phyloP scores from a whole-genome alignment of 2,113 vertebrate genomes.

The Vulpes vulpes region DNA sequence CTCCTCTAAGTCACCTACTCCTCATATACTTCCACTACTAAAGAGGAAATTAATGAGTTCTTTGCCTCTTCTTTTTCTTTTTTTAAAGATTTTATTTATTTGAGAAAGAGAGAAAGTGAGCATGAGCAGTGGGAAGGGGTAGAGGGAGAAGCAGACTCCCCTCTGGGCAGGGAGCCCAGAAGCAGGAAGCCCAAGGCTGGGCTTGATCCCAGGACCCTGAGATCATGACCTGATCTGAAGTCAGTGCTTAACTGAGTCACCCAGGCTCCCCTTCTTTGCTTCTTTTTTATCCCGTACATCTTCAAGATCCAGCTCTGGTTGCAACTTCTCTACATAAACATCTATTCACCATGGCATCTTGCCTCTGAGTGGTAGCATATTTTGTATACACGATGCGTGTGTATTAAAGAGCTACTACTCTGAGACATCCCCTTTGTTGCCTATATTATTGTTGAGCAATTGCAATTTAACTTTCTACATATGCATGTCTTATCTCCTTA shows the following conservation, averaged over 20 bases:
- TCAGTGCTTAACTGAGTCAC: background rate
- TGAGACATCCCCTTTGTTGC: background rate
- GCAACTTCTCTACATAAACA: background rate
- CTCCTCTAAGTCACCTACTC: background rate
- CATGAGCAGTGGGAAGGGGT: background rate
- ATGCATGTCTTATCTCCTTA: background rate
- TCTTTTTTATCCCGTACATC: background rate
- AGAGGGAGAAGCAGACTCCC: background rate
- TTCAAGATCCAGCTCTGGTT: background rate
- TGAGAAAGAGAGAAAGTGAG: background rate
- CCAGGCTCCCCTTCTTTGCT: background rate
- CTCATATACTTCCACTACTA: background rate
- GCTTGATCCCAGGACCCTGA: background rate
- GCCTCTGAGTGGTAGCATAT: background rate
- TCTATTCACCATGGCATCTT: background rate
- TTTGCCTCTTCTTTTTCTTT: background rate
- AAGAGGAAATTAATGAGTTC: background rate
- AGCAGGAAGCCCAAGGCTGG: rapidly evolving
- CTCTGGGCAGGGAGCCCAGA: background rate
- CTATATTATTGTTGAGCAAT: background rate
- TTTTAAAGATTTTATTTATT: background rate
- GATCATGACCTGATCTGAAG: background rate
- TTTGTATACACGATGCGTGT: background rate
- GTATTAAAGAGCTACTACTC: background rate
- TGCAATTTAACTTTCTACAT: background rate